A percentile compares a stretch with the other conserved stretches of the same genome.
Conservation (phyloP, 2,797 vertebrate genomes). For the Vireo griseus region DNA sequence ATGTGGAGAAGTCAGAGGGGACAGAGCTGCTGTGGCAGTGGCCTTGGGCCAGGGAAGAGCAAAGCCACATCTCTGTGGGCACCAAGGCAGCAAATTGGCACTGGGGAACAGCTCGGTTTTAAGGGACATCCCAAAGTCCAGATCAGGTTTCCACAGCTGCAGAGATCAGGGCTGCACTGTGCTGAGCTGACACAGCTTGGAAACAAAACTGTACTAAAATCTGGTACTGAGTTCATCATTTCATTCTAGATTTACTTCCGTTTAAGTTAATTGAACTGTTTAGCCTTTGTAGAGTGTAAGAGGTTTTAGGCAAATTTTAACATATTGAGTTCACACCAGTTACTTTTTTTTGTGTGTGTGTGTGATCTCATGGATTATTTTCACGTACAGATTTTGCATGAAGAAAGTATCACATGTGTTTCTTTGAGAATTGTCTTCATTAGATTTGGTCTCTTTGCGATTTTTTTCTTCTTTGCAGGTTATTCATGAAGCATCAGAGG, state of each 20-base stretch:
- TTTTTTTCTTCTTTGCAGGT: not conserved
- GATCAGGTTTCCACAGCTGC: not conserved
- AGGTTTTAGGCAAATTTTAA: not conserved
- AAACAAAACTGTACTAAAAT: not conserved
- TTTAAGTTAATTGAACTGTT: not conserved
- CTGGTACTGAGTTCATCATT: not conserved
- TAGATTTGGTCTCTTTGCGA: not conserved
- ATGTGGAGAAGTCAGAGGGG: not conserved
- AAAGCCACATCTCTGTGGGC: not conserved
- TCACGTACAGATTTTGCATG: not conserved
- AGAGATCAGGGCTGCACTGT: not conserved
- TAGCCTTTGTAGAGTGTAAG: not conserved
- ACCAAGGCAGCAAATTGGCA: fast-evolving
- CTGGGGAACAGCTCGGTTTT: fast-evolving
- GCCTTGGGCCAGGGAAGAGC: not conserved
- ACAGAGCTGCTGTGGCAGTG: not conserved
- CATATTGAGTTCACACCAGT: not conserved
- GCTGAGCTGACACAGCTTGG: not conserved
- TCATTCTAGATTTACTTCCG: not conserved
- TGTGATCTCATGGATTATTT: not conserved
- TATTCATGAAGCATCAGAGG: not conserved
- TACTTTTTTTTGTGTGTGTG: not conserved
- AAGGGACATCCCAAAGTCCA: not conserved
- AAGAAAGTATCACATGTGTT: not conserved
- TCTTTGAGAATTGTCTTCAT: not conserved